phyloP scores from a whole-genome alignment of 1,140 invertebrate genomes.

The Drosophila ercepeae region DNA sequence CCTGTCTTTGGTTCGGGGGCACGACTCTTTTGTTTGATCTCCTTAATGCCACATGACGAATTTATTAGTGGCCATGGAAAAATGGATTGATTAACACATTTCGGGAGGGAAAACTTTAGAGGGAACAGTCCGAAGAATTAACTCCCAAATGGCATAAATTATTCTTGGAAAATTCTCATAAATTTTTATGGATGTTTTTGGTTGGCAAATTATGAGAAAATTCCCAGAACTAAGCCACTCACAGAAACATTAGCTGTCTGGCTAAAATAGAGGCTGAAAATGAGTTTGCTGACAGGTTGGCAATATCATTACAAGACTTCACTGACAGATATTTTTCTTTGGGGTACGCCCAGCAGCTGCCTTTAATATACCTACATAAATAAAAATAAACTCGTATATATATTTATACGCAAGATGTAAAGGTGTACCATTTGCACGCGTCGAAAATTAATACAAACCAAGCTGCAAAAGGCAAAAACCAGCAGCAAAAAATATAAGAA shows the following conservation, averaged over 20 bases:
- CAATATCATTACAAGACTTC: slow-evolving; percentile 12
- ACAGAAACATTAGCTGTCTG: slow-evolving; percentile 1
- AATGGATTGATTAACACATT: slow-evolving; percentile 49
- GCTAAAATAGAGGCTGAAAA: slow-evolving; percentile 10
- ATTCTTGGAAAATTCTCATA: slow-evolving; percentile 8
- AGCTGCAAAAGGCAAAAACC: slow-evolving; percentile 65
- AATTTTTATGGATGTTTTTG: slow-evolving; percentile 1
- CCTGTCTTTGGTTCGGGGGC: slow-evolving; percentile 11
- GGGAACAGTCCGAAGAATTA: too few species aligned
- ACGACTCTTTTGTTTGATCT: slow-evolving; percentile 25
- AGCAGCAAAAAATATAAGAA: slow-evolving; percentile 13
- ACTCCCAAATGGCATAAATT: neutral
- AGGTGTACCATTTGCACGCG: slow-evolving; percentile 55
- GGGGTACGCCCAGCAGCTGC: slow-evolving; percentile 52
- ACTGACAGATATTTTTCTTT: neutral
- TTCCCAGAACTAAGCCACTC: slow-evolving; percentile 12
- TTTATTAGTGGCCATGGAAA: slow-evolving; percentile 72
- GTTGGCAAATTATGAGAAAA: neutral
- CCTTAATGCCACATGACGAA: slow-evolving; percentile 64
- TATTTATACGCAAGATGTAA: neutral
- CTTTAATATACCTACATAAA: neutral
- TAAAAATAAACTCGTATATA: slow-evolving; percentile 1
- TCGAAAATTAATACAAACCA: slow-evolving; percentile 65
- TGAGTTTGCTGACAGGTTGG: slow-evolving; percentile 26
- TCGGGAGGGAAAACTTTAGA: neutral